These are phyloP conservation scores for Drosophila nigromelanica DNA, from an alignment of 1,140 invertebrate genomes.

Conservation along the genomic window DNA sequence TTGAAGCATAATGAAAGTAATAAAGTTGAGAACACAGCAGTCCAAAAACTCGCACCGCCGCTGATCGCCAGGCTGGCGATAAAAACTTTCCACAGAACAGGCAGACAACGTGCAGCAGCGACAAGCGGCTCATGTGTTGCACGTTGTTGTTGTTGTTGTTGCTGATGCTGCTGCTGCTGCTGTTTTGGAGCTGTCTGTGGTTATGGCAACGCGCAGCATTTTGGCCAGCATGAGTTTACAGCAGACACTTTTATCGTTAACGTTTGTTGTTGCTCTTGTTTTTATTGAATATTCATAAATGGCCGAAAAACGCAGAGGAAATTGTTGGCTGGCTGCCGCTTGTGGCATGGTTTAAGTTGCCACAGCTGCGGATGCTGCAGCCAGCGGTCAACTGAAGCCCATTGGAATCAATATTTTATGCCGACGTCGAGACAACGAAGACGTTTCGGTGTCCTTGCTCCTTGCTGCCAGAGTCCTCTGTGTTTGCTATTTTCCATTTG, in stretches of 20 bases:
- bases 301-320: conserved; percentile 55
- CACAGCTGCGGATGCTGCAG: conserved; percentile 33
- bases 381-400: conserved; percentile 32
- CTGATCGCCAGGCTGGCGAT: conserved; percentile 60
- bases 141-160: conserved; percentile 28
- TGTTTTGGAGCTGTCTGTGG: conserved; percentile 52
- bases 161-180: conserved; percentile 14
- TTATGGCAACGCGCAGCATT: conserved; percentile 44
- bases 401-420: conserved; percentile 78
- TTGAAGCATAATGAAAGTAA: conserved; percentile 79
- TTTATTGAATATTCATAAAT: conserved; percentile 83
- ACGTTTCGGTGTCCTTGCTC: conserved; percentile 14
- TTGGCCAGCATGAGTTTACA: neutral
- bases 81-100: conserved; percentile 57
- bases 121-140: conserved; percentile 48
- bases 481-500: neutral
- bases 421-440: conserved; percentile 45
- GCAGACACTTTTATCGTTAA: conserved; percentile 24
- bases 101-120: conserved; percentile 35
- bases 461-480: neutral
- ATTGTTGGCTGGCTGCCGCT: conserved; percentile 29
- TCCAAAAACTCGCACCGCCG: conserved; percentile 3
- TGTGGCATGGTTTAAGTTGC: conserved; percentile 5
- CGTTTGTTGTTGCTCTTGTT: conserved; percentile 11
- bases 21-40: conserved; percentile 60